Percentiles rank a stretch among this genome's conserved stretches.
Conservation (phyloP, 2,113 vertebrate genomes). For the Amazona vittata region DNA sequence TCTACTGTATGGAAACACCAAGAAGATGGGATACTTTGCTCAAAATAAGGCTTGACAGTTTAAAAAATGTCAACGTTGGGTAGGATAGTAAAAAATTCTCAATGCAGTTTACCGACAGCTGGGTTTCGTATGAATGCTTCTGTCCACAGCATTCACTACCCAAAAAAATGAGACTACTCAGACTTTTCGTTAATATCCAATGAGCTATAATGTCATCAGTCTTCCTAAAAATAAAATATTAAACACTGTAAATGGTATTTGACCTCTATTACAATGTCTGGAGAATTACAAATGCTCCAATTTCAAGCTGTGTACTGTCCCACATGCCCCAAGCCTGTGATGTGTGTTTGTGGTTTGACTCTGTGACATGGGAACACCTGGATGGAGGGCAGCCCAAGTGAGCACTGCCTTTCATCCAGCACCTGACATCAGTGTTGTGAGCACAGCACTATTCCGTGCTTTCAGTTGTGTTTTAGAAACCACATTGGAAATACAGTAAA, state of each 20-base stretch:
- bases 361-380: not conserved
- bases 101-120: not conserved
- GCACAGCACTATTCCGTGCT: not conserved
- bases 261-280: constrained; percentile 21
- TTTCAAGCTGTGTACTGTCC: not conserved
- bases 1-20: not conserved
- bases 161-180: constrained; percentile 7
- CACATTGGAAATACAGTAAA: not conserved
- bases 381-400: not conserved
- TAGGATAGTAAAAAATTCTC: not conserved
- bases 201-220: constrained; percentile 44
- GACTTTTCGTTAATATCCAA: constrained; percentile 54
- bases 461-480: not conserved
- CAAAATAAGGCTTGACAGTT: not conserved
- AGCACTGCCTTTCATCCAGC: not conserved
- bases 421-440: not conserved
- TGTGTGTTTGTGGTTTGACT: not conserved
- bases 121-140: not conserved
- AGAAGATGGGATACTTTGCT: not conserved
- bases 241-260: constrained; percentile 53
- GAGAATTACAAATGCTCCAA: not conserved
- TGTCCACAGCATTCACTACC: fast-evolving
- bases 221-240: constrained; percentile 65
- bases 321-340: fast-evolving
- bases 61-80: not conserved